A percentile compares a stretch with the other conserved stretches of the same genome.
phyloP scores from a whole-genome alignment of 1,140 invertebrate species.

The Platorchestia sp. region DNA sequence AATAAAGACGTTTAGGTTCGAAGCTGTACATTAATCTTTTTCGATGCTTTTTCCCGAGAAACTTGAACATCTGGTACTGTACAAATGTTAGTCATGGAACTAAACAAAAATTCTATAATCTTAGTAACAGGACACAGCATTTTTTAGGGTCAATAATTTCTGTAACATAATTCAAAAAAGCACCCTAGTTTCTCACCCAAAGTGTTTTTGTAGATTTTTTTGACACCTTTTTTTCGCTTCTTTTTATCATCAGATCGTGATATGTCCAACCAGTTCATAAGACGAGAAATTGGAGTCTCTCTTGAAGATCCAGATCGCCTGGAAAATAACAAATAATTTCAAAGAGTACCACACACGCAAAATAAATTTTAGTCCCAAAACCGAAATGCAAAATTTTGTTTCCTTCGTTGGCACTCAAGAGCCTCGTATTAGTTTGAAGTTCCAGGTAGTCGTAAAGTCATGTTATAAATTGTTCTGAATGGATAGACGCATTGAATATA shows the following conservation, averaged over 20 bases:
- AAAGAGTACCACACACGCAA: background rate
- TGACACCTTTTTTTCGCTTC: conserved; percentile 26
- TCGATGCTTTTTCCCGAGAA: too few species aligned
- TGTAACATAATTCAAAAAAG: background rate
- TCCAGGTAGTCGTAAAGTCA: too few species aligned
- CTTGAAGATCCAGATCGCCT: background rate
- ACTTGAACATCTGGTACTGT: too few species aligned
- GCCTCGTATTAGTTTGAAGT: too few species aligned
- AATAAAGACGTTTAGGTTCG: too few species aligned
- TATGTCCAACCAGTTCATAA: conserved; percentile 30
- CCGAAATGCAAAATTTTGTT: background rate
- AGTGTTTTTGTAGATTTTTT: background rate
- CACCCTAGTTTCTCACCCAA: background rate
- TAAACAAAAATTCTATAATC: background rate
- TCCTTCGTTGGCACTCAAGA: too few species aligned
- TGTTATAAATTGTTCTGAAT: too few species aligned
- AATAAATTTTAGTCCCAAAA: background rate
- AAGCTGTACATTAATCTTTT: background rate
- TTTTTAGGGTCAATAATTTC: background rate
- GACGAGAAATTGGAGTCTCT: background rate
- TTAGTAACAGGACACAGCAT: background rate
- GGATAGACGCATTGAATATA: too few species aligned
- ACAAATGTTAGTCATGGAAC: too few species aligned
- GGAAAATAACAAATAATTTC: background rate
- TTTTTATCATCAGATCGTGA: background rate